Conservation (phyloP, 2,113 vertebrate species). For the Nesogale talazaci region DNA sequence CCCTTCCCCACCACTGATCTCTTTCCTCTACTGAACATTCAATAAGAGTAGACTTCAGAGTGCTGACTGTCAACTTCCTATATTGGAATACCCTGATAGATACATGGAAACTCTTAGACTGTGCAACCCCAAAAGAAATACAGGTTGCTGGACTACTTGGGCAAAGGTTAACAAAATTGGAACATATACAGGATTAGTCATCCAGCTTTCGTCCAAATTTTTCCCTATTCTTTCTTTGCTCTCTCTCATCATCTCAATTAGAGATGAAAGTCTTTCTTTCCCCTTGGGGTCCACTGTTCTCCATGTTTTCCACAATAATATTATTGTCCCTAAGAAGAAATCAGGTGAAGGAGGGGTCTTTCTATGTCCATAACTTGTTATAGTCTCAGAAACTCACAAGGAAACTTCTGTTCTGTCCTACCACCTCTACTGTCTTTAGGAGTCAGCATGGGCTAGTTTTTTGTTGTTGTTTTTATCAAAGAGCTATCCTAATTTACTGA, state of each 20-base stretch:
- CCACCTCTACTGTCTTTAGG: too few relatives aligned
- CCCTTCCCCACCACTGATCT: background rate
- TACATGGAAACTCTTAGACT: background rate
- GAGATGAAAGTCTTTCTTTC: background rate
- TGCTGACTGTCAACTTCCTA: background rate
- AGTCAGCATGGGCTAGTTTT: too few relatives aligned
- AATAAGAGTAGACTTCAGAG: background rate
- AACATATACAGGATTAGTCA: background rate
- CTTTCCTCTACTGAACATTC: background rate
- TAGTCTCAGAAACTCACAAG: too few relatives aligned
- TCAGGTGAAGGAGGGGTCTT: too few relatives aligned
- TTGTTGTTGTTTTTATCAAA: too few relatives aligned
- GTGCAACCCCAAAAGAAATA: background rate
- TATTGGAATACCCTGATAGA: background rate
- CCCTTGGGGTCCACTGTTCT: background rate
- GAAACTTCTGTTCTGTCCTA: too few relatives aligned
- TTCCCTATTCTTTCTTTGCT: background rate
- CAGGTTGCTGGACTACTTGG: background rate
- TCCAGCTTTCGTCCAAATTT: background rate
- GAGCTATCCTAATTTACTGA: background rate
- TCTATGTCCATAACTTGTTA: too few relatives aligned
- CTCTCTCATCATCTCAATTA: background rate
- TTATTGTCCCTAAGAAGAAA: too few relatives aligned
- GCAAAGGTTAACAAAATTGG: background rate
- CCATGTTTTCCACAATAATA: too few relatives aligned